Evolutionary conservation across 1,140 invertebrate species (phyloP), one percentile per base, ranked within the genome.

Genomic region (Palaemon carinicauda): DNA sequence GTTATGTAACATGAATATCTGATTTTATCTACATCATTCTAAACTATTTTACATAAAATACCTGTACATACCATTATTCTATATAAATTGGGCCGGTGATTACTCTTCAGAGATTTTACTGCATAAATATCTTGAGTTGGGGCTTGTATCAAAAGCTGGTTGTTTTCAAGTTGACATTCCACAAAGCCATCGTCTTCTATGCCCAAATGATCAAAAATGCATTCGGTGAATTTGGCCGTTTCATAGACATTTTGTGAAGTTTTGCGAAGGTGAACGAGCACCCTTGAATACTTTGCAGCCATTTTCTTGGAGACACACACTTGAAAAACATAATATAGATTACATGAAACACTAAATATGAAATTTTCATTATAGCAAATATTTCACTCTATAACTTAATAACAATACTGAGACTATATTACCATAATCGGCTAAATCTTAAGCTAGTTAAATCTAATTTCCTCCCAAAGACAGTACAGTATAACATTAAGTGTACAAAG

Each of bases 151-250:
- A 81, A 50, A 19, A 81, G 60, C 41, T 51, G 33, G 29, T 81
- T 81, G 24, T 81, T 69, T 21, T 81, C 56, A 5, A 81, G 56
- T 19, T 7, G 27, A 65, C 80, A 81, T 33, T 81, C 33, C 2
- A 81, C 60, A 14, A 81, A 69, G 3, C 33, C 60, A 41, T 81
- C 54, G 12, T 65, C 80, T 27, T 19, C 24, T 21, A 71, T 33
- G 31, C 80, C 80, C 56, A 81, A n/a, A n/a, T 65, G 41, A 24
- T 81, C 80, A n/a, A 81, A 24, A 14, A 81, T 15, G n/a, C 80
- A 81, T 52, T 81, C 60, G 27, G 21, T 52, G 21, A 81, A 81
- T 21, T 71, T 41, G 31, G 80, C 80, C 50, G 24, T 27, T 17
- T 65, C 15, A 33, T 81, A 81, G 19, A 31, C 24, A 50, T 19